Evolutionary conservation across 2,113 vertebrate genomes (phyloP), one percentile per base, ranked within the genome.

Genomic region (Sinocyclocheilus anophthalmus): DNA sequence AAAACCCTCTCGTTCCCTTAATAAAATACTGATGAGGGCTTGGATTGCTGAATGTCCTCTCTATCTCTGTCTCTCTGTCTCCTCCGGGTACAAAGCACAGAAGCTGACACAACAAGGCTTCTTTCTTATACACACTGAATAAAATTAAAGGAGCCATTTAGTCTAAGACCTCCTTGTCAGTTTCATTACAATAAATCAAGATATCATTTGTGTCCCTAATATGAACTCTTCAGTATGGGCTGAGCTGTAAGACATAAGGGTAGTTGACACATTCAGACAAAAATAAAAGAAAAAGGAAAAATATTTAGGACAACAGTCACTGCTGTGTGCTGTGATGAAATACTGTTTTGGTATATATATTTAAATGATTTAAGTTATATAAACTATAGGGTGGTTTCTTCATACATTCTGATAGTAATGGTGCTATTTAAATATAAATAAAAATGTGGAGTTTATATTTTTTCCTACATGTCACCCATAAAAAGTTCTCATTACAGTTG

Each of bases 1-100:
- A 48, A 65, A 91, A 90, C 90, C 84, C 70, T 84, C 77, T 78
- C 87, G 39, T 87, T 88, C 88, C 91, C 88, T 89, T 89, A 86
- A 90, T 88, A 90, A 90, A 92, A 89, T 83, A 89, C 30, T 86
- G 78, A 30, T 77, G 70, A 85, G 88, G 88, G 76, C 89, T 24
- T 88, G 85, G 79, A 86, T 77, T 77, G 76, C 89, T 88, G 89
- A 87, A 88, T 82, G 89, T 75, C 76, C 50, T 55, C 76, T 77
- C 76, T 77, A 77, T 77, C 50, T 55, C 76, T 10, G 26, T 77
- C 50, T 77, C 76, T 76, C 39, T 91, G 88, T 85, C 88, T 89
- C 88, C 87, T 72, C 88, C 87, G 81, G 75, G 85, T 91, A 90
- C 75, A 81, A 86, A 61, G 85, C 76, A 88, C 79, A 90, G 90